These are phyloP conservation scores for Cacoxenus indagator DNA, from an alignment of 2,888 invertebrate species.

Conservation along the genomic window DNA sequence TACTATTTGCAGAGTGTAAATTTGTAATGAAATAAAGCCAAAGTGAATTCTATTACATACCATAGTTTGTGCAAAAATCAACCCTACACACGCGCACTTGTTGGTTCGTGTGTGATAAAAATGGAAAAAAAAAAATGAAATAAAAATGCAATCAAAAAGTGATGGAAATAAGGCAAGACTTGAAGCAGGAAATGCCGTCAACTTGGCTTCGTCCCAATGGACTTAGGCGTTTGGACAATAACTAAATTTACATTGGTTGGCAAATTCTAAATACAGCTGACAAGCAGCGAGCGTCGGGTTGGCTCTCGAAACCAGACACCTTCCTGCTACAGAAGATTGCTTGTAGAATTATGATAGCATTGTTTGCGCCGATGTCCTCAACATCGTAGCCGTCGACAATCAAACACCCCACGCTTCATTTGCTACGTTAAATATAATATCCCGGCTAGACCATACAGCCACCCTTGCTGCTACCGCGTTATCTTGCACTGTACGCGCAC, in stretches of 20 bases:
- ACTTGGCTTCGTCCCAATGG: slow-evolving; percentile 3
- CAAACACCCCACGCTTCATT: slow-evolving; percentile 15
- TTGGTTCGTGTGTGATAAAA: not conserved
- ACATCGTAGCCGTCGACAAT: slow-evolving; percentile 6
- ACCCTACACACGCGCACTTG: not conserved
- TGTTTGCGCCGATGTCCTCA: slow-evolving; percentile 45
- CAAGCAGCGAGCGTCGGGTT: slow-evolving; percentile 22
- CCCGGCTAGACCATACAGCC: slow-evolving; percentile 17
- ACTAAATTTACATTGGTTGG: slow-evolving; percentile 51
- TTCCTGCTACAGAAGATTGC: slow-evolving; percentile 27
- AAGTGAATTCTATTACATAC: not conserved
- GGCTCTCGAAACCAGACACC: slow-evolving; percentile 1
- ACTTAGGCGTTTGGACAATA: slow-evolving; percentile 45
- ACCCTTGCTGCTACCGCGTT: slow-evolving; percentile 30
- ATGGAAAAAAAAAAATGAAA: not conserved
- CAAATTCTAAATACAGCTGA: not conserved
- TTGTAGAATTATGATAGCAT: slow-evolving; percentile 62
- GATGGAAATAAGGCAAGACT: not conserved
- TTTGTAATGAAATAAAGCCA: slow-evolving; percentile 13
- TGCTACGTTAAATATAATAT: slow-evolving; percentile 5
- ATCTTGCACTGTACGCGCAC: slow-evolving; percentile 23
- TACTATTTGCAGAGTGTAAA: not conserved
- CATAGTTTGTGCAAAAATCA: not conserved
- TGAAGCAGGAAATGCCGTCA: not conserved
- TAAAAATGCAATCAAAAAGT: not conserved